phyloP scores from a whole-genome alignment of 2,113 vertebrate genomes.

The Lepus timidus region DNA sequence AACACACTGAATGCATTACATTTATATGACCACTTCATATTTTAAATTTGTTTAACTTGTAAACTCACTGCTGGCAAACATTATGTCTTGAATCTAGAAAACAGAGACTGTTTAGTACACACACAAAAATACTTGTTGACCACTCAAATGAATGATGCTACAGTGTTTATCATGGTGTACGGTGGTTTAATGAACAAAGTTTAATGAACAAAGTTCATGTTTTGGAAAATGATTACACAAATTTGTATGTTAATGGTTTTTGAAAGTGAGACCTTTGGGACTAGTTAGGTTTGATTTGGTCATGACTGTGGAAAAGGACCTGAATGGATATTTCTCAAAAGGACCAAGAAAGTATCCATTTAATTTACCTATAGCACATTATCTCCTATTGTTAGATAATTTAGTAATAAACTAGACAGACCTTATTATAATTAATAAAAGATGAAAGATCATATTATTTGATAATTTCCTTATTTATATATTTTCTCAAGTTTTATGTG shows the following conservation, averaged over 20 bases:
- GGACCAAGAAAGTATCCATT: neutral
- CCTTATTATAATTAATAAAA: neutral
- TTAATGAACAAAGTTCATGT: neutral
- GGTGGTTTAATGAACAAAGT: neutral
- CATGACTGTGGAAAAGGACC: neutral
- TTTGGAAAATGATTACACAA: neutral
- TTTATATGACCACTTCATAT: neutral
- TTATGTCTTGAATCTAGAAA: neutral
- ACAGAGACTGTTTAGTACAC: neutral
- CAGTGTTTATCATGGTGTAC: neutral
- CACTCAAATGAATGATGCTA: neutral
- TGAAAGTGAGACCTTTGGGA: too few species aligned
- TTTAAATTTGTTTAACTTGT: neutral
- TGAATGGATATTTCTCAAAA: neutral
- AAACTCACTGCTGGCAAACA: neutral
- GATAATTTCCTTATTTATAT: neutral
- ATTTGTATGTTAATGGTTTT: neutral
- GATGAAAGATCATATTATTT: neutral
- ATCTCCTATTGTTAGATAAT: neutral
- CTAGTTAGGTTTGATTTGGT: neutral
- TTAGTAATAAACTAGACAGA: neutral
- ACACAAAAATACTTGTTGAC: neutral
- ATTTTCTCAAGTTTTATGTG: constrained; percentile 15
- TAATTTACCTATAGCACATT: neutral
- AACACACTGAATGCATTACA: neutral